Base-by-base conservation (phyloP, 1,140 invertebrate genomes). In the Venustaconcha ellipsiformis region DNA sequence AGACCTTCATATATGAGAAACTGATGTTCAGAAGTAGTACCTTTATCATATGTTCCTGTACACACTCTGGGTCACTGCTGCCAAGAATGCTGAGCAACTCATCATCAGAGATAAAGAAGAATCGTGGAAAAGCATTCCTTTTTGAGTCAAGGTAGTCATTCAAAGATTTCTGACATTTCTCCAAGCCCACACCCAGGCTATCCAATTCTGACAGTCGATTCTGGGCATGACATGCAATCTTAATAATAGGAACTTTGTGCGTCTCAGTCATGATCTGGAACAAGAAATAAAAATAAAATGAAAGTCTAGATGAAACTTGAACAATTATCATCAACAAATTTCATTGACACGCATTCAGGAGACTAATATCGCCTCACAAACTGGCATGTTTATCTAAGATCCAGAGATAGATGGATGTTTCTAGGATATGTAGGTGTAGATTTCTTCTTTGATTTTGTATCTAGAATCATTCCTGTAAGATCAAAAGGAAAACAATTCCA, bases 61-160 rank as follows among this genome's bases (percentile, higher is more conserved):
- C 94, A 85, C 93, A 94, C 67, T 91, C 91, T 23, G 94, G 93
- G 75, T 95, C 93, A 81, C 93, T 95, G 83, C 94, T 96, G 48
- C 96, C 96, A n/a, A 97, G 91, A 81, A 97, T 96, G 57, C 94
- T 94, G 15, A 98, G 91, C 70, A 98, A 87, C 89, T 98, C 96
- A 86, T 97, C 96, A 76, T 97, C 96, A 13, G 96, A 97, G 79
- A 98, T 95, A 87, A 98, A 97, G 90, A 95, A 97, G 89, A 98
- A 97, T 81, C 96, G 89, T 56, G 96, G 95, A 87, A 97, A 97
- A 69, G 95, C 92, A 76, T 94, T 93, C 77, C 96, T 91, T 89
- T 97, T 97, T 1, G 93, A 93, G 85, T 96, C 95, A 67, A 97
- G 90, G 89, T 97, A 97, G 83, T 97, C 94, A 82, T 95, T 95